Percentiles rank a stretch among this genome's conserved stretches.
phyloP scores from a whole-genome alignment of 2,888 invertebrate species.

The Nebria salina region DNA sequence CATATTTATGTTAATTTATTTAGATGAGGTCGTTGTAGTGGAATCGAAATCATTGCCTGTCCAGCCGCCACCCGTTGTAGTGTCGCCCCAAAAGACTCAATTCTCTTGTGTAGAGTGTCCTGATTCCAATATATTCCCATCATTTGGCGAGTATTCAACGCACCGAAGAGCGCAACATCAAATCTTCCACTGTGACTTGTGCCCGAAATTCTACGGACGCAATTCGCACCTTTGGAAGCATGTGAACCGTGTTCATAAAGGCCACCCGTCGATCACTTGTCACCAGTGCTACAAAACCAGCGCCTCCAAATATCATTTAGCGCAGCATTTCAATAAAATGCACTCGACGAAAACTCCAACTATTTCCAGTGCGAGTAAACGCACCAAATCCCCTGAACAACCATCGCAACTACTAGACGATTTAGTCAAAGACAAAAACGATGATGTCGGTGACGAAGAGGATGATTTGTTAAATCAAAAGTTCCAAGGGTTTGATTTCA shows the following conservation, averaged over 20 bases:
- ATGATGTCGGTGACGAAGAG: conserved; percentile 39
- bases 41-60: background rate
- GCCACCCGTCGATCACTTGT: conserved; percentile 70
- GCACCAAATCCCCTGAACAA: background rate
- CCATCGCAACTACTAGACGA: background rate
- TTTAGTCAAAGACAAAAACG: conserved; percentile 18
- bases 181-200: conserved; percentile 70
- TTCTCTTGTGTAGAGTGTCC: conserved; percentile 55
- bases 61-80: background rate
- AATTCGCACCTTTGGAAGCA: conserved; percentile 72
- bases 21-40: background rate
- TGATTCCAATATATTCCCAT: conserved; percentile 58
- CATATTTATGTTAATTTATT: background rate
- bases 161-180: conserved; percentile 66
- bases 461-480: conserved; percentile 59
- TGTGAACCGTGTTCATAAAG: conserved; percentile 67
- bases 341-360: conserved; percentile 57
- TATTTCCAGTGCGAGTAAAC: conserved; percentile 31
- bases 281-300: conserved; percentile 68
- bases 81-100: background rate
- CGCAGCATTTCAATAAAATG: conserved; percentile 67
- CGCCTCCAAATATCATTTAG: conserved; percentile 68
- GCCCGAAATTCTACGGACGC: conserved; percentile 69
- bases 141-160: conserved; percentile 65
- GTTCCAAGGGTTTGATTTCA: conserved; percentile 58